Percentiles rank a stretch among this genome's conserved stretches.
Conservation (phyloP, 2,888 invertebrate species). For the Linnaemya tessellans region DNA sequence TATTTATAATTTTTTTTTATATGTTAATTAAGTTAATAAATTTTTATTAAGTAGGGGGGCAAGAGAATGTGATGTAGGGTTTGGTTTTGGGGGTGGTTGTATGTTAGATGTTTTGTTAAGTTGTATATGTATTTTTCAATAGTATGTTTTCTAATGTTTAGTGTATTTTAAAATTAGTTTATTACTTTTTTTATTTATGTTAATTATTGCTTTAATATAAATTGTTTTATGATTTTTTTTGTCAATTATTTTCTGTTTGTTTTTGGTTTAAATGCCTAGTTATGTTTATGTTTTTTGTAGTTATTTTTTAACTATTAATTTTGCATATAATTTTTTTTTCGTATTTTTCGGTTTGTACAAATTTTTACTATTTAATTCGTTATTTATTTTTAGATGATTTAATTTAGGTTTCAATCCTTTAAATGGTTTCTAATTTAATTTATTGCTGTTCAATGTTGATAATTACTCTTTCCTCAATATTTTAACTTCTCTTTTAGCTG, state of each 20-base stretch:
- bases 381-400: slow-evolving; percentile 35
- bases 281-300: slow-evolving; percentile 53
- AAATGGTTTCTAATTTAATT: slow-evolving; percentile 38
- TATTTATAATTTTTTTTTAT: slow-evolving; percentile 40
- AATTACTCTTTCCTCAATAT: slow-evolving; percentile 11
- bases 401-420: slow-evolving; percentile 18
- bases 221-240: slow-evolving; percentile 51
- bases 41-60: slow-evolving; percentile 23
- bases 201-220: slow-evolving; percentile 71
- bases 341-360: slow-evolving; percentile 65
- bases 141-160: slow-evolving; percentile 37
- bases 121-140: slow-evolving; percentile 38
- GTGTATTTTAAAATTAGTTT: slow-evolving; percentile 34
- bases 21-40: slow-evolving; percentile 54
- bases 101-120: slow-evolving; percentile 36
- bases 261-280: slow-evolving; percentile 67
- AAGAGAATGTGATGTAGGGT: slow-evolving; percentile 9
- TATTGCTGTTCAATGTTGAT: slow-evolving; percentile 43
- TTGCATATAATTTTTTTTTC: slow-evolving; percentile 26
- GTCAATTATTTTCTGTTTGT: slow-evolving; percentile 42
- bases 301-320: slow-evolving; percentile 15
- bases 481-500: slow-evolving; percentile 16
- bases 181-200: slow-evolving; percentile 49
- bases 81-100: not conserved
- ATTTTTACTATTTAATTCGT: slow-evolving; percentile 59